Percentiles rank a stretch among this genome's conserved stretches.
phyloP scores from a whole-genome alignment of 2,797 vertebrate species.

The Sebastes itinus region DNA sequence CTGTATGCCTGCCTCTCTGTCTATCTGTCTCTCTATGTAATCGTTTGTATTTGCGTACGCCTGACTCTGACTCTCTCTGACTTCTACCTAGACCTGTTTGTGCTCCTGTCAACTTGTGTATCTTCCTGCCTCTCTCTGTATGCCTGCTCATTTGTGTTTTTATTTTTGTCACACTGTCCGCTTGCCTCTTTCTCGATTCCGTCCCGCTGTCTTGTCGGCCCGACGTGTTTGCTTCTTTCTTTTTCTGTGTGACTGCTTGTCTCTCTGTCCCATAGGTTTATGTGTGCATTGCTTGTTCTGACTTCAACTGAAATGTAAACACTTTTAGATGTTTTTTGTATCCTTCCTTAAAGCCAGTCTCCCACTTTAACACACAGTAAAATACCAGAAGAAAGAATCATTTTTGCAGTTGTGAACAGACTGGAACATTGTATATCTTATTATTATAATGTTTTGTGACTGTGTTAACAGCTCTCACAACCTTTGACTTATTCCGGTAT shows the following conservation, averaged over 20 bases:
- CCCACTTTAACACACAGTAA: not conserved
- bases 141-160: constrained; percentile 26
- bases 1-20: constrained; percentile 20
- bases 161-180: constrained; percentile 7
- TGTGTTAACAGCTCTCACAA: not conserved
- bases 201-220: not conserved
- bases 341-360: not conserved
- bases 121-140: constrained; percentile 15
- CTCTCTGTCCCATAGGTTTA: constrained; percentile 12
- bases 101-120: constrained; percentile 33
- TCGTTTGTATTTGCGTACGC: constrained; percentile 17
- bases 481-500: not conserved
- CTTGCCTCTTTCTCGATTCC: constrained; percentile 12
- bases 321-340: constrained; percentile 4
- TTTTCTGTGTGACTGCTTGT: constrained; percentile 13
- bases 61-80: constrained; percentile 29
- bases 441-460: not conserved
- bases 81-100: constrained; percentile 37
- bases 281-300: not conserved
- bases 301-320: constrained; percentile 8
- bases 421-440: not conserved
- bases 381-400: constrained; percentile 12
- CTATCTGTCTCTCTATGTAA: constrained; percentile 18
- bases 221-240: not conserved
- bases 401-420: not conserved